phyloP scores from a whole-genome alignment of 2,113 vertebrate genomes.

The Gymnorhina tibicen region DNA sequence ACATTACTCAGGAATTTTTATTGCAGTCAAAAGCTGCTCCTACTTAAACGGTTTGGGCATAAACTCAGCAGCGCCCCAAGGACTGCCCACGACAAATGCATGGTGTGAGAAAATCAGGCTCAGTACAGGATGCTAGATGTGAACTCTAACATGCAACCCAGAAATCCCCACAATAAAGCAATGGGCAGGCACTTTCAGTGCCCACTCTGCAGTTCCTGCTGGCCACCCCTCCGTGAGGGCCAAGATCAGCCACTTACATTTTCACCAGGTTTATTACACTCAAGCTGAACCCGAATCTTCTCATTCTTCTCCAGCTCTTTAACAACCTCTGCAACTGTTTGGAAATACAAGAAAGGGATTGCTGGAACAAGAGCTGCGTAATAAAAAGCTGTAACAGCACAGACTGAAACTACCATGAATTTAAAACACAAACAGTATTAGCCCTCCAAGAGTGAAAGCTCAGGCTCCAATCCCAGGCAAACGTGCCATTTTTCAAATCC shows the following conservation, averaged over 20 bases:
- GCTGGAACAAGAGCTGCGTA: background rate
- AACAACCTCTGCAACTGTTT: slow-evolving; percentile 86
- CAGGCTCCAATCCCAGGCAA: too few species aligned
- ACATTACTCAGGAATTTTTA: background rate
- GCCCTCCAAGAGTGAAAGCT: background rate
- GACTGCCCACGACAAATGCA: fast-evolving
- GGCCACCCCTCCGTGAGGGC: background rate
- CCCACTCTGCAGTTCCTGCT: background rate
- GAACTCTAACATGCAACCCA: background rate
- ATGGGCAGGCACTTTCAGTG: background rate
- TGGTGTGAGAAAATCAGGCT: background rate
- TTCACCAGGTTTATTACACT: slow-evolving; percentile 55
- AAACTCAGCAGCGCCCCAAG: background rate
- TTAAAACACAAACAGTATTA: background rate
- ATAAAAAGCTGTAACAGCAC: background rate
- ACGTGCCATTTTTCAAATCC: background rate
- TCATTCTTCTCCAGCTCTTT: slow-evolving; percentile 88
- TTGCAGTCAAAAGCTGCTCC: background rate
- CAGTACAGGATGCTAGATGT: fast-evolving
- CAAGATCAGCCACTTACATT: background rate
- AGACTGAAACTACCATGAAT: background rate
- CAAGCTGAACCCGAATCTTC: slow-evolving; percentile 79
- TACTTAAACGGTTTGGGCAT: background rate
- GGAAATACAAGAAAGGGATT: slow-evolving; percentile 8
- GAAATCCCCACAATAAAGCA: background rate